These are phyloP conservation scores for Aradus depressus DNA, from an alignment of 2,888 invertebrate genomes.

Conservation along the genomic window DNA sequence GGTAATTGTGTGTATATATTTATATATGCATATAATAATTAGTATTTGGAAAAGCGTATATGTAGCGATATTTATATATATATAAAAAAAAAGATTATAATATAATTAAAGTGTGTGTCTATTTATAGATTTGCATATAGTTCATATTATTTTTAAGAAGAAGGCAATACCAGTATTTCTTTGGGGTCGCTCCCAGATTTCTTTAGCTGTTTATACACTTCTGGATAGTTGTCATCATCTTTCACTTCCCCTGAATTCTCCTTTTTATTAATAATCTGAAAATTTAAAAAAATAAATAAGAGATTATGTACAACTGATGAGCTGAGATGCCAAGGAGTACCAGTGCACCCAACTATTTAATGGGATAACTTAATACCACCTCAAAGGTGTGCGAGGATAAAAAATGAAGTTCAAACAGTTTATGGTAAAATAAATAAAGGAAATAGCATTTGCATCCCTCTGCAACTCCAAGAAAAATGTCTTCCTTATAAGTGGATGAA, in stretches of 20 bases:
- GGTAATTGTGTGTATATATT: neutral
- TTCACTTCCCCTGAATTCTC: slow-evolving; percentile 27
- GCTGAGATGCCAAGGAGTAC: too few relatives aligned
- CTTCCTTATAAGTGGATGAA: too few relatives aligned
- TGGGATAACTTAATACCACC: too few relatives aligned
- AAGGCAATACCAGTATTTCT: slow-evolving; percentile 29
- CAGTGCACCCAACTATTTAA: too few relatives aligned
- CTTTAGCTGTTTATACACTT: slow-evolving; percentile 30
- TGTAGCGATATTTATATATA: neutral
- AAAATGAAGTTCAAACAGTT: too few relatives aligned
- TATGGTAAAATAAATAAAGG: too few relatives aligned
- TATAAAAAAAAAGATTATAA: neutral
- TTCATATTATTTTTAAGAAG: slow-evolving; percentile 8
- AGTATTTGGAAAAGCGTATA: slow-evolving; percentile 4
- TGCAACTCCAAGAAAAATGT: too few relatives aligned
- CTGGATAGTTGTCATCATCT: slow-evolving; percentile 31
- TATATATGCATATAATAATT: slow-evolving; percentile 10
- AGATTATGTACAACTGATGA: too few relatives aligned
- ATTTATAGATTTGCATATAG: neutral
- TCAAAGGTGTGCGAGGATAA: too few relatives aligned
- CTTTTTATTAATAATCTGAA: slow-evolving; percentile 7
- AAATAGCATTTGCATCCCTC: too few relatives aligned
- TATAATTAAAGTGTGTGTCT: neutral
- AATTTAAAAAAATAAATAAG: neutral
- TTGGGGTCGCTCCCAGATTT: slow-evolving; percentile 29